Base-by-base conservation (phyloP, 2,888 invertebrate genomes). In the Caenorhabditis angaria region DNA sequence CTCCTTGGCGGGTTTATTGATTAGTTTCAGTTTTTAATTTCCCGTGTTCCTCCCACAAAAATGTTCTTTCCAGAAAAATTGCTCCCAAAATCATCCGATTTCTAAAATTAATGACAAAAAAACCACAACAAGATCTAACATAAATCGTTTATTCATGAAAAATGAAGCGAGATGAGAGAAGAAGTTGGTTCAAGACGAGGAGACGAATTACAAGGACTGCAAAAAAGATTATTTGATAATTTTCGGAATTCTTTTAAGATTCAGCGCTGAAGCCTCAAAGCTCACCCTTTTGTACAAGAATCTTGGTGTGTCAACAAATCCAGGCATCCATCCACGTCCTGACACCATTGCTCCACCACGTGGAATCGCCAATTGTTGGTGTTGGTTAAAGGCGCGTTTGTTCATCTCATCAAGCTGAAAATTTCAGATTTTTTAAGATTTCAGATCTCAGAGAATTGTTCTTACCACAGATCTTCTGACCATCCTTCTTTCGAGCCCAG, bases 291-390 rank as follows among this genome's bases (percentile, higher is more conserved):
- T 56, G 55, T 20, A 56, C 5, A 47, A 5, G 27, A 41, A 41
- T 50, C 55, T 24, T 22, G 55, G 55, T 6, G 25, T 8, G 12
- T 74, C 73, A 47, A 66, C 65, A 55, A 79, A 79, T 67, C 79
- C 79, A 24, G 79, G 79, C 75, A 79, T 70, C 79, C 79, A 79
- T 50, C 79, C 79, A 18, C 79, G 70, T 48, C 79, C 79, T 18
- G 74, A 70, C 64, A 79, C 72, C 76, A 79, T 74, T n/a, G 77
- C 56, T 3, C 79, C 79, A 41, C 74, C 70, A 6, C 79, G 67
- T 8, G 79, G 79, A 27, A 78, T 70, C 2, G 68, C 73, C 20
- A 65, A 65, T 22, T 68, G 68, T 32, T 65, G 58, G 62, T 73
- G 65, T 4, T 63, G 59, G 1, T 60, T 53, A 4, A 69, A 63